Percentiles rank a stretch among this genome's conserved stretches.
phyloP scores from a whole-genome alignment of 2,113 vertebrate genomes.

The Erinaceus europaeus region DNA sequence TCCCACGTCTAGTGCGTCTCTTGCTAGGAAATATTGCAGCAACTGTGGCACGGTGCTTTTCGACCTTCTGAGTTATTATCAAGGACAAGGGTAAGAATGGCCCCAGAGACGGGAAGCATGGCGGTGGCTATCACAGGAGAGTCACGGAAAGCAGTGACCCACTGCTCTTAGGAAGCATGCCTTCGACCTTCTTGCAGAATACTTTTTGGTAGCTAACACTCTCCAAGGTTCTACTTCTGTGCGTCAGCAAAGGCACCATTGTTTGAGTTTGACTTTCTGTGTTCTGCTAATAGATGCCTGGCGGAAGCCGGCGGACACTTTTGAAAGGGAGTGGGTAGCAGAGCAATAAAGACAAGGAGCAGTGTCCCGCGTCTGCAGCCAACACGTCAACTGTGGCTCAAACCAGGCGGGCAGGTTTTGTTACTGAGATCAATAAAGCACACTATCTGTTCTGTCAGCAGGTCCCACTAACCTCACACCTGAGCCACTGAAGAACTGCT shows the following conservation, averaged over 20 bases:
- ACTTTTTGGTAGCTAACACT: not conserved
- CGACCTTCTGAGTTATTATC: not conserved
- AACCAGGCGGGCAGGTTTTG: not conserved
- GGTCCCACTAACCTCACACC: not conserved
- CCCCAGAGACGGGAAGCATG: not conserved
- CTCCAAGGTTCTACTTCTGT: not conserved
- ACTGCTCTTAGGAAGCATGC: not conserved
- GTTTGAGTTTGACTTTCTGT: slow-evolving; percentile 1
- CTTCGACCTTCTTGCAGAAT: not conserved
- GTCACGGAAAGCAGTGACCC: not conserved
- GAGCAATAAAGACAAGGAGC: not conserved
- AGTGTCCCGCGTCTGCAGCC: not conserved
- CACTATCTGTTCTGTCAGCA: not conserved
- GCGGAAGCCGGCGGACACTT: not conserved
- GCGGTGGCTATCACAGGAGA: not conserved
- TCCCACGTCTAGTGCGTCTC: not conserved
- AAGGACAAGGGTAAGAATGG: not conserved
- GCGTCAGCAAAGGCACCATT: slow-evolving; percentile 6
- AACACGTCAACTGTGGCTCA: not conserved
- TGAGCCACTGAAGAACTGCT: slow-evolving; percentile 18
- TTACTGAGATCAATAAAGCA: not conserved
- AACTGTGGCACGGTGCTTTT: not conserved
- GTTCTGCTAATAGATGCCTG: slow-evolving; percentile 11
- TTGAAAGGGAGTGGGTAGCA: not conserved
- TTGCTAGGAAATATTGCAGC: not conserved